Base-by-base conservation (phyloP, 2,888 invertebrate species). In the Oxytorus armatus region DNA sequence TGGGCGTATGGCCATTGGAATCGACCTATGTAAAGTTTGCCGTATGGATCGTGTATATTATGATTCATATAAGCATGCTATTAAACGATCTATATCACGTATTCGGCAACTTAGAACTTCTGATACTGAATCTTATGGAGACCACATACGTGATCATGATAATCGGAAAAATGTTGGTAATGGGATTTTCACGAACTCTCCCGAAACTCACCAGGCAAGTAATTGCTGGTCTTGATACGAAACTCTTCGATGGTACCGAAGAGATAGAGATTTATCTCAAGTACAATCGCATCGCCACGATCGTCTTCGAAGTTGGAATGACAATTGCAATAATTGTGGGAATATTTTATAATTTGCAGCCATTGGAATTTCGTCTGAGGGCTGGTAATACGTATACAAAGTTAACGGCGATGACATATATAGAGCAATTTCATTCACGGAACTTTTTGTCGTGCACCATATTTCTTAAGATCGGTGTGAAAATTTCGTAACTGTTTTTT, bases 61-160 rank as follows among this genome's bases (percentile, higher is more conserved):
- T 55, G 3, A 44, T 61, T 36, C 76, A 79, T 25, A 65, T 79
- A 18, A 36, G n/a, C 36, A 68, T 75, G 74, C 74, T 65, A 55
- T 53, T 55, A 18, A 39, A 21, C 55, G 79, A 79, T 72, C 57
- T 79, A 1, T 69, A 57, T 18, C 3, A 39, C 39, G 79, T 79
- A n/a, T 55, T 75, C 16, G 79, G 79, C n/a, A 51, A 59, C 14
- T 70, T 69, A n/a, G 69, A 75, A 0, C 55, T 65, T 8, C 53
- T 68, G 36, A 57, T 79, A 25, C 21, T 42, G 7, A 79, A 79
- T 47, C 25, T 79, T 23, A 66, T 74, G 7, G 79, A 79, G 39
- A 70, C 65, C 0, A 59, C 66, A 3, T 51, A 75, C n/a, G 69
- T 70, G 59, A 75, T 59, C 5, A 69, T 79, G 75, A 75, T 79